phyloP scores from a whole-genome alignment of 2,888 invertebrate genomes.

The Caradrina clavipalpis region DNA sequence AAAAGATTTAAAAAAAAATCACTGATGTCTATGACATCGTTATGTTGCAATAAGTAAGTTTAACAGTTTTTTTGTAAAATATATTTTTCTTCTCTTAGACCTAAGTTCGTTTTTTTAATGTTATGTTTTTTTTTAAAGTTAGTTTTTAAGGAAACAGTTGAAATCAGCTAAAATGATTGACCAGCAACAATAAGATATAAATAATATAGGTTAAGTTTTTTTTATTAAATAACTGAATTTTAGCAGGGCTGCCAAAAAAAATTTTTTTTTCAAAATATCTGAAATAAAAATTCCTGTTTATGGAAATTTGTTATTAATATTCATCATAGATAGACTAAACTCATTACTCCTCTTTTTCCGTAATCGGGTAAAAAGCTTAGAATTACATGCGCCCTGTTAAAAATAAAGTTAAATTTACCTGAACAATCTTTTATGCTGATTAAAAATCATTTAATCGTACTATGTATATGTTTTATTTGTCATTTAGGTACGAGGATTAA shows the following conservation, averaged over 20 bases:
- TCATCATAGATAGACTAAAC: background rate
- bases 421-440: slow-evolving; percentile 44
- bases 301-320: no score
- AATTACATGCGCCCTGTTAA: background rate
- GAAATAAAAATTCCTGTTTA: background rate
- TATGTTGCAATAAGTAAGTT: slow-evolving; percentile 85
- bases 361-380: background rate
- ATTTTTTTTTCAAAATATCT: background rate
- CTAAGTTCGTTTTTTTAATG: slow-evolving; percentile 56
- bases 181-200: slow-evolving; percentile 44
- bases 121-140: slow-evolving; percentile 48
- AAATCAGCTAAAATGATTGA: slow-evolving; percentile 46
- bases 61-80: slow-evolving; percentile 79
- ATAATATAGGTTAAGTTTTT: slow-evolving; percentile 50
- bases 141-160: slow-evolving; percentile 44
- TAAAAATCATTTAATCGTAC: slow-evolving; percentile 9
- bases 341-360: background rate
- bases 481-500: slow-evolving; percentile 17
- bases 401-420: slow-evolving; percentile 2
- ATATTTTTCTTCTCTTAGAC: slow-evolving; percentile 66
- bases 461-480: slow-evolving; percentile 31
- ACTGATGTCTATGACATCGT: slow-evolving; percentile 78
- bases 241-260: slow-evolving; percentile 3
- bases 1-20: slow-evolving; percentile 62
- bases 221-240: background rate